A percentile compares a stretch with the other conserved stretches of the same genome.
phyloP scores from a whole-genome alignment of 2,797 vertebrate species.

The Oceanodroma leucorhoa region DNA sequence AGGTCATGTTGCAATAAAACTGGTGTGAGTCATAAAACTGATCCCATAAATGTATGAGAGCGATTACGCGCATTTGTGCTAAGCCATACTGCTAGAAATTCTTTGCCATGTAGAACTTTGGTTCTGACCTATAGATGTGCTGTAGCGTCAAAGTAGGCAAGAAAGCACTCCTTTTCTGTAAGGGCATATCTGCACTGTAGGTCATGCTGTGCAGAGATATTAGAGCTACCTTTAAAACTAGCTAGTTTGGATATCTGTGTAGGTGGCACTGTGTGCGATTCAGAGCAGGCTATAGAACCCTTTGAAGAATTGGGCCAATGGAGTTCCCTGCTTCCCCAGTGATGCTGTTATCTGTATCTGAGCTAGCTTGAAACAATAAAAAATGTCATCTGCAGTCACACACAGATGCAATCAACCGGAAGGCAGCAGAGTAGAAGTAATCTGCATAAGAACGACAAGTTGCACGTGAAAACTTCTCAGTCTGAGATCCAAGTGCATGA shows the following conservation, averaged over 20 bases:
- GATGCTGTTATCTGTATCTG: neutral
- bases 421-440: neutral
- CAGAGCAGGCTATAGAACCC: neutral
- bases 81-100: neutral
- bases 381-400: neutral
- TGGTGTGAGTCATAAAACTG: neutral
- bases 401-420: neutral
- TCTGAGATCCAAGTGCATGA: neutral
- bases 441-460: neutral
- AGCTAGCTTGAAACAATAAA: neutral
- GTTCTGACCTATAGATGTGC: neutral
- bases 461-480: neutral
- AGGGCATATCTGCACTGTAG: neutral
- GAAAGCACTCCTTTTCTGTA: neutral
- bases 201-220: neutral
- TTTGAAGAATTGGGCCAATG: neutral
- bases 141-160: neutral
- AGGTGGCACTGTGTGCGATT: neutral
- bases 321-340: neutral
- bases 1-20: neutral
- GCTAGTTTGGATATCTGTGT: neutral
- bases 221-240: neutral
- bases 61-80: fast-evolving
- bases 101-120: neutral
- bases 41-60: neutral